A percentile compares a stretch with the other conserved stretches of the same genome.
Conservation (phyloP, 2,113 vertebrate genomes). For the Perccottus glenii region DNA sequence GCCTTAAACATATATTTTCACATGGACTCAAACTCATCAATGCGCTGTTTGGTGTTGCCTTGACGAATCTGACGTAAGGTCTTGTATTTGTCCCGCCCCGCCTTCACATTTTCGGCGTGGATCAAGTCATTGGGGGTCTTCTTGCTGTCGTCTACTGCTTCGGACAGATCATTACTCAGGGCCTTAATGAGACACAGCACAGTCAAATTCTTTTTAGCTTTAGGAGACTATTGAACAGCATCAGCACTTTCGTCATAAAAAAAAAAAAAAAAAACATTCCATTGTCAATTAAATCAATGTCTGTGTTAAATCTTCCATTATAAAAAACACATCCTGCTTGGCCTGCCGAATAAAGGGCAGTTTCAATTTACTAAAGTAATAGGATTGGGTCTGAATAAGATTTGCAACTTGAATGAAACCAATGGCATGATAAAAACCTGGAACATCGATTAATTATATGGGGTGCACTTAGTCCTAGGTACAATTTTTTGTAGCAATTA, state of each 20-base stretch:
- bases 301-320: conserved; percentile 25
- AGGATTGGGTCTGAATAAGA: conserved; percentile 14
- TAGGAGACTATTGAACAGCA: conserved; percentile 49
- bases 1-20: conserved; percentile 65
- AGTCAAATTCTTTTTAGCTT: conserved; percentile 44
- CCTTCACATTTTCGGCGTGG: conserved; percentile 93
- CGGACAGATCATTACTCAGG: conserved; percentile 91
- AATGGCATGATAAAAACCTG: conserved; percentile 31
- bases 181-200: conserved; percentile 75
- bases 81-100: conserved; percentile 97
- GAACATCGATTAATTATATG: conserved; percentile 48
- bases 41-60: conserved; percentile 98
- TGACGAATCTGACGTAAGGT: conserved; percentile 96
- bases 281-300: conserved; percentile 48
- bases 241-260: conserved; percentile 9
- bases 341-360: conserved; percentile 24
- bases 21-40: conserved; percentile 98
- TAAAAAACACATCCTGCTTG: conserved; percentile 44
- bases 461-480: conserved; percentile 49
- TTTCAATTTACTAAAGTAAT: conserved; percentile 26
- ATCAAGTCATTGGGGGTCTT: conserved; percentile 95
- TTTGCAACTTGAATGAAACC: conserved; percentile 36
- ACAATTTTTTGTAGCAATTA: conserved; percentile 36
- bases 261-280: not conserved
- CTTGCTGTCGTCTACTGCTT: conserved; percentile 92